Percentiles rank a stretch among this genome's conserved stretches.
Conservation (phyloP, 1,140 invertebrate species). For the Stenopsyche tienmushanensis region DNA sequence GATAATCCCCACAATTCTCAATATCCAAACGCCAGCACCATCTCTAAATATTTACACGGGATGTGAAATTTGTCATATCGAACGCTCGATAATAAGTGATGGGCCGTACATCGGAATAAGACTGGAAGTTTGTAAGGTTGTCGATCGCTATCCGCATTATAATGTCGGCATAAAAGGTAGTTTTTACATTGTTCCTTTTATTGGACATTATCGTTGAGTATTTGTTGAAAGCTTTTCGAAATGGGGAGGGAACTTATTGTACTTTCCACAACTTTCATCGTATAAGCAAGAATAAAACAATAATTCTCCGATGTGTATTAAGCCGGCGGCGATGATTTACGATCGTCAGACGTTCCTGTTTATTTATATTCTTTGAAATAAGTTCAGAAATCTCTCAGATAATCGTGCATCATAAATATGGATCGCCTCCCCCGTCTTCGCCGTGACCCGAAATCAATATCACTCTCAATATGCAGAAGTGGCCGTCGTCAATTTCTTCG, state of each 20-base stretch:
- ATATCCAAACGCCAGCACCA: too few relatives aligned
- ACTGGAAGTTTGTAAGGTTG: too few relatives aligned
- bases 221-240: neutral
- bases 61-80: too few relatives aligned
- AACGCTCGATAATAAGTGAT: too few relatives aligned
- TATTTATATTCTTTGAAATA: neutral
- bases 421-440: neutral
- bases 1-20: too few relatives aligned
- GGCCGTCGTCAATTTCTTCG: neutral
- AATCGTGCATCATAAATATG: slow-evolving; percentile 1
- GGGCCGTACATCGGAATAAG: too few relatives aligned
- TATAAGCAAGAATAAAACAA: neutral
- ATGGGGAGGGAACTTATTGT: neutral
- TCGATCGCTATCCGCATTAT: too few relatives aligned
- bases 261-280: neutral
- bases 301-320: neutral
- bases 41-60: too few relatives aligned
- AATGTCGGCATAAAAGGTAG: neutral
- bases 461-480: too few relatives aligned
- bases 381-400: too few relatives aligned
- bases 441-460: neutral
- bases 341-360: neutral
- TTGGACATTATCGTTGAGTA: neutral
- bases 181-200: neutral
- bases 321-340: neutral